Evolutionary conservation across 2,888 invertebrate species (phyloP).

Genomic region (Orgyia antiqua): DNA sequence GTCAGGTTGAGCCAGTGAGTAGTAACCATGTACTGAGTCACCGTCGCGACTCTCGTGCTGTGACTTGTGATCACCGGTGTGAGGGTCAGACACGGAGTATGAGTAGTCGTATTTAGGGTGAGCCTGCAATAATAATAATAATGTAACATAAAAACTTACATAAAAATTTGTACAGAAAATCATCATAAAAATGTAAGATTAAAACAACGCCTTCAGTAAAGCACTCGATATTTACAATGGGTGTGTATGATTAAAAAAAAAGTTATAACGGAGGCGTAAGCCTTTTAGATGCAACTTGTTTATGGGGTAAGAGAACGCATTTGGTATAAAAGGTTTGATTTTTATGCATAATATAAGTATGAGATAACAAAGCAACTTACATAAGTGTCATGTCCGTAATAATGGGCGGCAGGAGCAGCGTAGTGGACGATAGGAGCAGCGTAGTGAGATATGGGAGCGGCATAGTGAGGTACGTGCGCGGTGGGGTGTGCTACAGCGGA

Average conservation of each 20-base stretch:
- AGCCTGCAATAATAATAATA: constrained; percentile 45
- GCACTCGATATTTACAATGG: too few species aligned
- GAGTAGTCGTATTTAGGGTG: constrained; percentile 74
- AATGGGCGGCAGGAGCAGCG: constrained; percentile 21
- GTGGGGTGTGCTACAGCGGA: not conserved
- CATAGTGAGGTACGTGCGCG: constrained; percentile 21
- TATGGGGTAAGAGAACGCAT: too few species aligned
- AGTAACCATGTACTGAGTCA: constrained; percentile 64
- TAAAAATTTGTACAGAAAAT: too few species aligned
- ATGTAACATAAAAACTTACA: too few species aligned
- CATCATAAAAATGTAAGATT: too few species aligned
- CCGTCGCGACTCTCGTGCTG: constrained; percentile 63
- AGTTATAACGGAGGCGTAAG: too few species aligned
- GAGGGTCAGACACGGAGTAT: constrained; percentile 78
- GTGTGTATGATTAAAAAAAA: too few species aligned
- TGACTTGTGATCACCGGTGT: constrained; percentile 80
- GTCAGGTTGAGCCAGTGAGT: constrained; percentile 71
- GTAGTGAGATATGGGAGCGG: constrained; percentile 25
- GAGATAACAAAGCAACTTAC: too few species aligned
- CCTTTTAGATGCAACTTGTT: too few species aligned
- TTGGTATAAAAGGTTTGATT: too few species aligned
- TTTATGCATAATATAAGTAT: too few species aligned
- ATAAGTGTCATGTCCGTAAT: constrained; percentile 17
- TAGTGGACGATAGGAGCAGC: constrained; percentile 25
- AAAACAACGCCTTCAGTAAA: too few species aligned